Conservation (phyloP, 2,888 invertebrate genomes). For the Thecocarcelia acutangulata region DNA sequence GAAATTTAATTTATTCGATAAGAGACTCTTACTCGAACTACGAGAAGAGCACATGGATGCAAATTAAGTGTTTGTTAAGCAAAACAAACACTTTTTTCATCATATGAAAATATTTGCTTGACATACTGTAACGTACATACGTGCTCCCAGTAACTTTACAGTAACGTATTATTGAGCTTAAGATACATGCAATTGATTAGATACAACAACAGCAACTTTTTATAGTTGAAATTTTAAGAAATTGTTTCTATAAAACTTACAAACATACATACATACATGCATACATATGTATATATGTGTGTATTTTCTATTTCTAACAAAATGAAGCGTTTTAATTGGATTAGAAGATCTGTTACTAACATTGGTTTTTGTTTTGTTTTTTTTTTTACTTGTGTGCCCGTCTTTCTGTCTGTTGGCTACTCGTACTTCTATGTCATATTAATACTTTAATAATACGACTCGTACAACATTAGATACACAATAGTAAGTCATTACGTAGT, state of each 20-base stretch:
- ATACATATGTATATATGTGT: neutral
- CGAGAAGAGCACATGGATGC: too few relatives aligned
- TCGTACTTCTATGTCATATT: constrained; percentile 66
- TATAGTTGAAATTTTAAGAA: neutral
- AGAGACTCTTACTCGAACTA: too few relatives aligned
- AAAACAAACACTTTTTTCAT: too few relatives aligned
- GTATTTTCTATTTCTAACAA: constrained; percentile 56
- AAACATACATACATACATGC: neutral
- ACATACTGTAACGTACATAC: too few relatives aligned
- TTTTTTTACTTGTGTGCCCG: constrained; percentile 17
- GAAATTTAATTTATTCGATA: too few relatives aligned
- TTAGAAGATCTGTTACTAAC: constrained; percentile 67
- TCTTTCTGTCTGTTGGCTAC: constrained; percentile 40
- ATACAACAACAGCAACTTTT: constrained; percentile 45
- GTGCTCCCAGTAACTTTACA: neutral
- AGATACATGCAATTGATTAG: constrained; percentile 69
- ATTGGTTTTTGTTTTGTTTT: constrained; percentile 44
- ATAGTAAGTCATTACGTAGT: constrained; percentile 28
- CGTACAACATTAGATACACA: neutral
- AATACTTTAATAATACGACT: constrained; percentile 53
- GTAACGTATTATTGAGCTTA: constrained; percentile 55
- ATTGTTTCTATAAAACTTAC: neutral
- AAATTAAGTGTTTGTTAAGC: too few relatives aligned
- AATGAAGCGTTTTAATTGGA: constrained; percentile 68
- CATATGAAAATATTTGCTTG: too few relatives aligned